These are phyloP conservation scores for Oreortyx pictus DNA, from an alignment of 2,797 vertebrate genomes.

Conservation along the genomic window DNA sequence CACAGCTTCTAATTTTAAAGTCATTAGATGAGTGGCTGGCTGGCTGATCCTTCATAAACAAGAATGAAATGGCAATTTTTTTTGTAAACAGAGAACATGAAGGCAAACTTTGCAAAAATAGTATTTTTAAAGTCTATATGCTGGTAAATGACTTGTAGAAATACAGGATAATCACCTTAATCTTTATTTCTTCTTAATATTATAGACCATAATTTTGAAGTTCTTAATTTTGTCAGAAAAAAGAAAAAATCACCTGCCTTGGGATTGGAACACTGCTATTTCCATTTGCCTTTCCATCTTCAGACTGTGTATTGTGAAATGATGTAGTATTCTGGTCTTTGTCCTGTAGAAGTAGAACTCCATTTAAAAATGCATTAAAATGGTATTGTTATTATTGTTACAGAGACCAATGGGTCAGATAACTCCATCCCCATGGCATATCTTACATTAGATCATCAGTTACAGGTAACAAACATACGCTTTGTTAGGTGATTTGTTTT, in stretches of 20 bases:
- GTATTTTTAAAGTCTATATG: neutral
- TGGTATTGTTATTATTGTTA: slow-evolving; percentile 53
- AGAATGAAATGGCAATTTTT: slow-evolving; percentile 62
- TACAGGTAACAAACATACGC: slow-evolving; percentile 87
- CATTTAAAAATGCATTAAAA: neutral
- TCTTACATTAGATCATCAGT: slow-evolving; percentile 97
- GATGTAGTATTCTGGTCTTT: slow-evolving; percentile 17
- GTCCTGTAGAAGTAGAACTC: neutral
- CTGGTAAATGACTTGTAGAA: slow-evolving; percentile 43
- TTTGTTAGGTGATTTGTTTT: slow-evolving; percentile 7
- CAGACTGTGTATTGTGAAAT: slow-evolving; percentile 43
- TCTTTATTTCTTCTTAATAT: slow-evolving; percentile 38
- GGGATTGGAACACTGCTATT: slow-evolving; percentile 58
- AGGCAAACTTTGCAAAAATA: slow-evolving; percentile 2
- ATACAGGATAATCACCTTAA: slow-evolving; percentile 29
- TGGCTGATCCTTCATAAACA: slow-evolving; percentile 70
- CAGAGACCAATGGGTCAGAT: slow-evolving; percentile 98
- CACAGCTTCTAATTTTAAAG: slow-evolving; percentile 74
- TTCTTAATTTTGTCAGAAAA: slow-evolving; percentile 49
- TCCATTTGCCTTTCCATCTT: slow-evolving; percentile 64
- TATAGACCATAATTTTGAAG: slow-evolving; percentile 29
- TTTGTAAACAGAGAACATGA: neutral
- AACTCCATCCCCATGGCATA: slow-evolving; percentile 99
- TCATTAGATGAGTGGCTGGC: slow-evolving; percentile 66
- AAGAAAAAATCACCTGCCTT: slow-evolving; percentile 63